Evolutionary conservation across 2,113 vertebrate genomes (phyloP).

Genomic region (Tyrannus savana): DNA sequence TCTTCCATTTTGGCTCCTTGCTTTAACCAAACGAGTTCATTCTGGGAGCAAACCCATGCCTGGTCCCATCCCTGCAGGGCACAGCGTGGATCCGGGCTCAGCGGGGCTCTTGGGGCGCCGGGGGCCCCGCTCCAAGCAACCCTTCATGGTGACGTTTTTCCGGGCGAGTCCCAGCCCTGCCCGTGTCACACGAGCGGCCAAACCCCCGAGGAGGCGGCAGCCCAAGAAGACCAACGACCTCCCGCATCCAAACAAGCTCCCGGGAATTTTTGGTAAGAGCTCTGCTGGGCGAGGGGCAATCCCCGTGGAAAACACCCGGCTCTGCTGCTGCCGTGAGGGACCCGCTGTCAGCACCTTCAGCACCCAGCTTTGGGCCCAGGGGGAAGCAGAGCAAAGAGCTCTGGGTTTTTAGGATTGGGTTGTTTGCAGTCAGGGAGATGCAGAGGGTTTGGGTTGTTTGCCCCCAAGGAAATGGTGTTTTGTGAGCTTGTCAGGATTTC

Average conservation of each 20-base stretch:
- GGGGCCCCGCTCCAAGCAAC: conserved; percentile 89
- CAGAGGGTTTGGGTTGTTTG: neutral
- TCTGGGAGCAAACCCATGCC: accelerated
- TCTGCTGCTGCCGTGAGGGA: neutral
- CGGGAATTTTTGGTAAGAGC: conserved; percentile 84
- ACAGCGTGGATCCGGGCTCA: conserved; percentile 84
- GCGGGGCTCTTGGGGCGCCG: conserved; percentile 87
- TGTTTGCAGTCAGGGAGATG: neutral
- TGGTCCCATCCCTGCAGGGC: conserved; percentile 73
- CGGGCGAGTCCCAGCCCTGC: conserved; percentile 79
- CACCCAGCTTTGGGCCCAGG: accelerated
- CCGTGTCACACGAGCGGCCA: conserved; percentile 80
- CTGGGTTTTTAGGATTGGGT: neutral
- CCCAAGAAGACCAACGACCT: conserved; percentile 85
- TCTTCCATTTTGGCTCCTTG: accelerated
- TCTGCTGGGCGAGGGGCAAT: accelerated
- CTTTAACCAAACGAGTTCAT: accelerated
- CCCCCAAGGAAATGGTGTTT: neutral
- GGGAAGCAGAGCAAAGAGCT: accelerated
- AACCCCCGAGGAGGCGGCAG: conserved; percentile 73
- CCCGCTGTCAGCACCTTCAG: accelerated
- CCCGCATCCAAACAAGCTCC: conserved; percentile 80
- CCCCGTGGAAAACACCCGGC: accelerated
- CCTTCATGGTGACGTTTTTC: conserved; percentile 97
- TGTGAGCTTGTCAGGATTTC: accelerated